Conservation (phyloP, 2,888 invertebrate species). For the Dilophus febrilis region DNA sequence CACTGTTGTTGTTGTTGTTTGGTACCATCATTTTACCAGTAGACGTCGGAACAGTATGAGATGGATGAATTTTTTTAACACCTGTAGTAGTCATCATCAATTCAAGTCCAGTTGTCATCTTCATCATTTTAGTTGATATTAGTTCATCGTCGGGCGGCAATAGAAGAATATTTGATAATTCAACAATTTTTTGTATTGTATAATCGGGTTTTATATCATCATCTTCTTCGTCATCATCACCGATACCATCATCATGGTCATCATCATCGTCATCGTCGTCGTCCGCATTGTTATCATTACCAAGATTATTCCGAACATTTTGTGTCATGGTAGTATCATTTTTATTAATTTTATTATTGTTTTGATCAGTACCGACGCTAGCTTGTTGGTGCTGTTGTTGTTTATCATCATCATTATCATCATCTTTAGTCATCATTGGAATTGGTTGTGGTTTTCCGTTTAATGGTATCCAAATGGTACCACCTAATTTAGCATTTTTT, state of each 20-base stretch:
- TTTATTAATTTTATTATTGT: too few species aligned
- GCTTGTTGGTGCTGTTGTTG: too few species aligned
- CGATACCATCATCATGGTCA: too few species aligned
- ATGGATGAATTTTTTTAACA: neutral
- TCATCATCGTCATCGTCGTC: too few species aligned
- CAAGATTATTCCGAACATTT: constrained; percentile 20
- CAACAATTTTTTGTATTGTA: constrained; percentile 45
- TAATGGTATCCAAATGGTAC: constrained; percentile 66
- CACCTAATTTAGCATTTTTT: constrained; percentile 54
- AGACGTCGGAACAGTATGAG: neutral
- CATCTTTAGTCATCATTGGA: neutral
- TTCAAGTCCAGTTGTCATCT: constrained; percentile 1
- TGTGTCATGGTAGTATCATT: constrained; percentile 11
- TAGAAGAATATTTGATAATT: constrained; percentile 28
- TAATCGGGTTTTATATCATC: constrained; percentile 38
- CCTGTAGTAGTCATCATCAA: neutral
- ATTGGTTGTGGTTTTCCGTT: constrained; percentile 18
- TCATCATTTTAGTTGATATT: neutral
- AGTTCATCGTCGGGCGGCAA: neutral
- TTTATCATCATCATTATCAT: too few species aligned
- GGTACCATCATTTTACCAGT: neutral
- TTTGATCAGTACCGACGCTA: too few species aligned
- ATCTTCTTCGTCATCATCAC: constrained; percentile 20
- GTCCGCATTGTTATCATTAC: too few species aligned
- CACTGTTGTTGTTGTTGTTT: constrained; percentile 4